Evolutionary conservation across 2,797 vertebrate species (phyloP).

Genomic region (Diceros bicornis): DNA sequence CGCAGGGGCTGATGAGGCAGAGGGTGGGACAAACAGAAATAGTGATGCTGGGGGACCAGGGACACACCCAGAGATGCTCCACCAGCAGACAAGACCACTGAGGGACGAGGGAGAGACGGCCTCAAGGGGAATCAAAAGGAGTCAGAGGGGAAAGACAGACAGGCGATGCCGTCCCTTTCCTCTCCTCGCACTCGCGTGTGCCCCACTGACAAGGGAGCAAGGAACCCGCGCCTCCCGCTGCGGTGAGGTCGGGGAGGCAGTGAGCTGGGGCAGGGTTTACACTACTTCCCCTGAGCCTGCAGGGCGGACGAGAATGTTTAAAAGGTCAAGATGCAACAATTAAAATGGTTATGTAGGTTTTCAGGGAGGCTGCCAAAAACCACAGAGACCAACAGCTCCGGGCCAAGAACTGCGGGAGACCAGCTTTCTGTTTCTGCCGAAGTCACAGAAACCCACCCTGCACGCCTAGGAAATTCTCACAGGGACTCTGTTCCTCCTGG

Average conservation of each 20-base stretch:
- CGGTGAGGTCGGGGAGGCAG: neutral
- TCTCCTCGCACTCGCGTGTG: no score
- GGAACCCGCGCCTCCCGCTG: no score
- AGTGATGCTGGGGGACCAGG: slow-evolving; percentile 73
- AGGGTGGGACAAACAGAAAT: no score
- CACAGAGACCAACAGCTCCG: accelerated
- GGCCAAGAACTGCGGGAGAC: accelerated
- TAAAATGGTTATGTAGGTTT: accelerated
- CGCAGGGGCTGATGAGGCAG: slow-evolving; percentile 66
- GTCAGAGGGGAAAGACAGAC: slow-evolving; percentile 62
- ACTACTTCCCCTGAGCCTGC: neutral
- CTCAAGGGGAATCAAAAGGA: slow-evolving; percentile 67
- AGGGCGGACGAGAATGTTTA: neutral
- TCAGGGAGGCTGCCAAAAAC: accelerated
- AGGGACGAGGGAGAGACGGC: slow-evolving; percentile 76
- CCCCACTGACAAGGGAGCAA: no score
- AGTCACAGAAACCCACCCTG: accelerated
- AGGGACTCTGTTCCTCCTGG: accelerated
- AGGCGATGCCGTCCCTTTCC: neutral
- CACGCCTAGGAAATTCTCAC: accelerated
- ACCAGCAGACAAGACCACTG: slow-evolving; percentile 56
- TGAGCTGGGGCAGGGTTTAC: neutral
- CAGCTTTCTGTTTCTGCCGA: accelerated
- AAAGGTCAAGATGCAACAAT: accelerated
- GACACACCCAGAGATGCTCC: slow-evolving; percentile 76